phyloP scores from a whole-genome alignment of 2,113 vertebrate species.

The Clarias magur region DNA sequence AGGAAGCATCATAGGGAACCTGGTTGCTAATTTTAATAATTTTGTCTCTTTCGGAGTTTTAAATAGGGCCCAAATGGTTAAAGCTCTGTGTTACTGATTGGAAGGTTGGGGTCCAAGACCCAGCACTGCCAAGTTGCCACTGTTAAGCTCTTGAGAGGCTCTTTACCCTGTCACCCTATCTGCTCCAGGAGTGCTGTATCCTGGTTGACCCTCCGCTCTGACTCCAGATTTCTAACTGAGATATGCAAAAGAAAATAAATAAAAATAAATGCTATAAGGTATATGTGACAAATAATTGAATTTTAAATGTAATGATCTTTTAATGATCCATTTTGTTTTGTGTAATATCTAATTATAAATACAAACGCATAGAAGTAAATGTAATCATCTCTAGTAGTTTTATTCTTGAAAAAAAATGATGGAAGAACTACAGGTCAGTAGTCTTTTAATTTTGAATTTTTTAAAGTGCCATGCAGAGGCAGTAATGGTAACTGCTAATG shows the following conservation, averaged over 20 bases:
- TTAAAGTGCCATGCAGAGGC: background rate
- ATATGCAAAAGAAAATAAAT: too few species aligned
- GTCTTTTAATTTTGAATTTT: background rate
- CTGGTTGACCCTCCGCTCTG: too few species aligned
- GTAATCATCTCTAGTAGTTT: background rate
- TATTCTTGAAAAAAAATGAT: background rate
- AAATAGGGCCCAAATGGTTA: background rate
- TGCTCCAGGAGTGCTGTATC: too few species aligned
- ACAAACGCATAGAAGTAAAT: background rate
- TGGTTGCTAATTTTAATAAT: background rate
- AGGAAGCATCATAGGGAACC: background rate
- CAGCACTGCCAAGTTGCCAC: too few species aligned
- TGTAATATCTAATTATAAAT: background rate
- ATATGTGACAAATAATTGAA: background rate
- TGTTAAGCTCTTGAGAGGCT: too few species aligned
- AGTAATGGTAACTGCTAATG: background rate
- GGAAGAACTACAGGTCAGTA: background rate
- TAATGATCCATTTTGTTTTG: background rate
- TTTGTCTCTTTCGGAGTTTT: background rate
- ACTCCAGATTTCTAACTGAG: too few species aligned
- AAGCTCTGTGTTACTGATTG: too few species aligned
- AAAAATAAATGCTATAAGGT: too few species aligned
- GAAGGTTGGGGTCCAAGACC: too few species aligned
- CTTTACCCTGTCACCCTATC: too few species aligned
- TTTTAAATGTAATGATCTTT: background rate